Conservation (phyloP, 2,113 vertebrate genomes). For the Notarius lentiginosus region DNA sequence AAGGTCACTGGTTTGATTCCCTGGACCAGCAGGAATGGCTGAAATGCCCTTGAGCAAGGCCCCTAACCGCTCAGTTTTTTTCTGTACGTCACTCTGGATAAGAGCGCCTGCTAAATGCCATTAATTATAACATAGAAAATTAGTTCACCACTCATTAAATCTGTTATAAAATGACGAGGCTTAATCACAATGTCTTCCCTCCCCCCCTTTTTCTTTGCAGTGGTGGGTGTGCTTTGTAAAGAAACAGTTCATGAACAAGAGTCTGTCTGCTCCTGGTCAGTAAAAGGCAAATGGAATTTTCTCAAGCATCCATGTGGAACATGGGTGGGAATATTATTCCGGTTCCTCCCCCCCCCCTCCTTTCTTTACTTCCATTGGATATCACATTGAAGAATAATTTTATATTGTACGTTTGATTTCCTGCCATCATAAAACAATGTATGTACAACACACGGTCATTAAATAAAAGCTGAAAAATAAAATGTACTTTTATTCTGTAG, state of each 20-base stretch:
- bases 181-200: not conserved
- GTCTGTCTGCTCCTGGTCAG: conserved; percentile 93
- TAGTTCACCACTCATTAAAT: no score
- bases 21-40: no score
- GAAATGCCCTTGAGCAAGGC: no score
- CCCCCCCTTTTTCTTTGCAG: conserved; percentile 59
- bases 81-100: no score
- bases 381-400: conserved; percentile 57
- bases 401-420: conserved; percentile 60
- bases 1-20: no score
- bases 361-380: conserved; percentile 19
- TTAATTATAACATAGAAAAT: no score
- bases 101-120: no score
- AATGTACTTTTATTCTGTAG: not conserved
- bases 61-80: no score
- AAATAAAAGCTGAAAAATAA: conserved; percentile 49
- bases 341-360: not conserved
- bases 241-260: conserved; percentile 99
- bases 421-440: not conserved
- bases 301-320: conserved; percentile 44
- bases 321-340: conserved; percentile 37
- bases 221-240: conserved; percentile 99
- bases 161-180: not conserved
- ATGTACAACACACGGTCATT: conserved; percentile 16
- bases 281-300: conserved; percentile 61